Evolutionary conservation across 1,140 invertebrate genomes (phyloP).

Genomic region (Brachionus angularis): DNA sequence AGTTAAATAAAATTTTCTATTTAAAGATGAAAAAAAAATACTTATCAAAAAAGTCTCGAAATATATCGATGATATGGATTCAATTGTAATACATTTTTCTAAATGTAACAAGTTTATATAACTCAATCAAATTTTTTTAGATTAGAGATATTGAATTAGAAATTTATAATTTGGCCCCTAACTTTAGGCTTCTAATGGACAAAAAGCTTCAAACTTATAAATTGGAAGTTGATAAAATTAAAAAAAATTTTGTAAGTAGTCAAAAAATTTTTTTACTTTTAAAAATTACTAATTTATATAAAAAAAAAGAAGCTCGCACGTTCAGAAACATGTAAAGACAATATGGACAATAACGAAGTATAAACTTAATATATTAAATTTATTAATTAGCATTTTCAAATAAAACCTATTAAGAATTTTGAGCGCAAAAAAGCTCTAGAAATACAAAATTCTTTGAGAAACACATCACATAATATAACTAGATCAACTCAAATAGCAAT

Average conservation of each 20-base stretch:
- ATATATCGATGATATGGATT: too few species aligned
- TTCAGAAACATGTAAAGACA: background rate
- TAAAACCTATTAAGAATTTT: background rate
- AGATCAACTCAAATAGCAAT: conserved; percentile 43
- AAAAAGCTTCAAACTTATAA: conserved; percentile 38
- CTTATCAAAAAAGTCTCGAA: too few species aligned
- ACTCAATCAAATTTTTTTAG: background rate
- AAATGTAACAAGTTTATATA: too few species aligned
- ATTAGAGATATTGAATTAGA: conserved; percentile 33
- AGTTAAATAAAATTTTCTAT: too few species aligned
- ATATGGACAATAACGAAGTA: conserved; percentile 14
- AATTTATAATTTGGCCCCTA: conserved; percentile 18
- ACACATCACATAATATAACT: background rate
- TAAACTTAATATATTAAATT: background rate
- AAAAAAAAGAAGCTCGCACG: background rate
- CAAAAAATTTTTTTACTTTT: background rate
- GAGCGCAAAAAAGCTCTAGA: conserved; percentile 1
- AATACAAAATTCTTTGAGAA: conserved; percentile 28
- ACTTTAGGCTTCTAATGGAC: conserved; percentile 4
- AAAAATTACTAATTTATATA: background rate
- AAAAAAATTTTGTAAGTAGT: conserved; percentile 25
- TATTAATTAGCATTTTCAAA: background rate
- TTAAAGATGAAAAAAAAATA: too few species aligned
- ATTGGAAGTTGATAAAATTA: conserved; percentile 28
- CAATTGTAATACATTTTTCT: too few species aligned